Evolutionary conservation across 2,797 vertebrate species (phyloP).

Genomic region (Arrhamphus sclerolepis): DNA sequence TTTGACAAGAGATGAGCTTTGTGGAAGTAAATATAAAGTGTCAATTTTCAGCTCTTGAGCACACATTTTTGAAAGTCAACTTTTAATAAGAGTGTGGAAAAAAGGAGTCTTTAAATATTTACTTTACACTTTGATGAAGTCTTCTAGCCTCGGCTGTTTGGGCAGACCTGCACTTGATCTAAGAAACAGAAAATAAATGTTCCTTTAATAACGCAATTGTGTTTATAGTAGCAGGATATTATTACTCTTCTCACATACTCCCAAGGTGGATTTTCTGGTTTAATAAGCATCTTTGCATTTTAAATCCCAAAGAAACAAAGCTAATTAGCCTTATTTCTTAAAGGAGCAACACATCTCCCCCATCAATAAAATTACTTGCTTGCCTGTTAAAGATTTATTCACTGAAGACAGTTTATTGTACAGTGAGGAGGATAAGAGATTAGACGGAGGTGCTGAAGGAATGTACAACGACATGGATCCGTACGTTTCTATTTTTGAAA

Average conservation of each 20-base stretch:
- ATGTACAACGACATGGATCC: conserved; percentile 37
- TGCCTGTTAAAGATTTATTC: conserved; percentile 67
- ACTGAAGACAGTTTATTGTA: conserved; percentile 69
- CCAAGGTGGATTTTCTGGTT: conserved; percentile 53
- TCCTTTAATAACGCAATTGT: conserved; percentile 23
- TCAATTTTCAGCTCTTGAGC: conserved; percentile 8
- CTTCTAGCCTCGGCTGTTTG: not conserved
- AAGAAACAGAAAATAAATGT: conserved; percentile 15
- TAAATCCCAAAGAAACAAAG: conserved; percentile 79
- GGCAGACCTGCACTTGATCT: not conserved
- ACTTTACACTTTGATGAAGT: not conserved
- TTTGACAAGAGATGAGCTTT: conserved; percentile 22
- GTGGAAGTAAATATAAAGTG: conserved; percentile 15
- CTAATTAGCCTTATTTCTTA: conserved; percentile 84
- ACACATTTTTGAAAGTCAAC: conserved; percentile 1
- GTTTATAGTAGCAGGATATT: conserved; percentile 42
- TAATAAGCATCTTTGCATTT: conserved; percentile 76
- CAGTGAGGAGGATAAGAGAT: conserved; percentile 53
- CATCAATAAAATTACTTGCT: conserved; percentile 72
- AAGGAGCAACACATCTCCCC: conserved; percentile 73
- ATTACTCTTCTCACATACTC: conserved; percentile 44
- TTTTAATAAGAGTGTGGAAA: not conserved
- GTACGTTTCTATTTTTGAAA: conserved; percentile 39
- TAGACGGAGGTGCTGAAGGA: conserved; percentile 49
- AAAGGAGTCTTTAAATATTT: conserved; percentile 5